These are phyloP conservation scores for Colistium nudipinnis DNA, from an alignment of 2,113 vertebrate genomes.

Conservation along the genomic window DNA sequence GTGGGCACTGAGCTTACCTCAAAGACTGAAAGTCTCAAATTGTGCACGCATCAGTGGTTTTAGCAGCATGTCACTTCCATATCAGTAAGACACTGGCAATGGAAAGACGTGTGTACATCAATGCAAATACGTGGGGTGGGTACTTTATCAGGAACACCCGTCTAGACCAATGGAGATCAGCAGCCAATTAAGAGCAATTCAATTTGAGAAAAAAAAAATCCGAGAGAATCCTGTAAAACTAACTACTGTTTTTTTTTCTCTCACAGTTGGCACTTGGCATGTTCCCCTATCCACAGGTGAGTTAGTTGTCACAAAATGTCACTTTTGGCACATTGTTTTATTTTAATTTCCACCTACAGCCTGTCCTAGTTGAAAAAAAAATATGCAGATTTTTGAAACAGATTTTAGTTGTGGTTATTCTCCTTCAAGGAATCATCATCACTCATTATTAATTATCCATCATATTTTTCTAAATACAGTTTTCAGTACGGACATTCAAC, in stretches of 20 bases:
- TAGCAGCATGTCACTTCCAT: conserved; percentile 8
- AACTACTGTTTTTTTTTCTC: conserved; percentile 72
- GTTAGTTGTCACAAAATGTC: conserved; percentile 82
- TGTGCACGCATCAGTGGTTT: conserved; percentile 17
- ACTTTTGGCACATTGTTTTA: too few relatives aligned
- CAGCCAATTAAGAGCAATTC: neutral
- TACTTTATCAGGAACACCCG: neutral
- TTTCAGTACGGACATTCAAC: neutral
- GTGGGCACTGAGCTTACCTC: conserved; percentile 61
- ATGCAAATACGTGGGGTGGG: neutral
- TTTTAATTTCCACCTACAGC: neutral
- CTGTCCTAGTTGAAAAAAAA: too few relatives aligned
- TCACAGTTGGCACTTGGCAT: conserved; percentile 95
- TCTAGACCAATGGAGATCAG: neutral
- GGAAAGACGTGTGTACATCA: neutral
- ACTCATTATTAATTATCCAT: too few relatives aligned
- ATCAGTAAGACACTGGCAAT: neutral
- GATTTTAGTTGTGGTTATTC: too few relatives aligned
- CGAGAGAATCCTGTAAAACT: neutral
- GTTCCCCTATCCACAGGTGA: conserved; percentile 99
- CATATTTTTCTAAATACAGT: neutral
- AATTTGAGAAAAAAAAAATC: too few relatives aligned
- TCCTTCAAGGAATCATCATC: neutral
- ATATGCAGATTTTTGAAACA: too few relatives aligned
- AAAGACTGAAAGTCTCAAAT: conserved; percentile 59